Conservation (phyloP, 1,140 invertebrate species). For the Drosophila kepulauana region DNA sequence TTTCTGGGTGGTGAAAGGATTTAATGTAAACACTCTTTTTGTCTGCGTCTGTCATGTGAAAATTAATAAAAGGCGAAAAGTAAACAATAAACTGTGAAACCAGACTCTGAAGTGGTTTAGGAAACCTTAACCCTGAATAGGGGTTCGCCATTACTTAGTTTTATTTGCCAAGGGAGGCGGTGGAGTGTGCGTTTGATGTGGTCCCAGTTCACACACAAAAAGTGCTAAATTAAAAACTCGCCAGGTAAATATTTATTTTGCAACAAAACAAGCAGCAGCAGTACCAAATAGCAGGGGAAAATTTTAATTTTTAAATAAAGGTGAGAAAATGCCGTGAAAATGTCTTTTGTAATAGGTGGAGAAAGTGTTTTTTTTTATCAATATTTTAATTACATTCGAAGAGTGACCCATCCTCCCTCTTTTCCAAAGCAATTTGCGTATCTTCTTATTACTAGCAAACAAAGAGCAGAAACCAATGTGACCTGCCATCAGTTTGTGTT, state of each 20-base stretch:
- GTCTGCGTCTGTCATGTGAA: constrained; percentile 46
- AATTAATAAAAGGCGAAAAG: constrained; percentile 59
- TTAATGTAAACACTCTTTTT: not conserved
- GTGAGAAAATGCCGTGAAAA: not conserved
- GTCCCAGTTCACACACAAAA: constrained; percentile 40
- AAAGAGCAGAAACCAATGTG: not conserved
- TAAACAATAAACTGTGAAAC: constrained; percentile 51
- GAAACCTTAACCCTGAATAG: constrained; percentile 18
- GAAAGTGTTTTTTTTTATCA: constrained; percentile 7
- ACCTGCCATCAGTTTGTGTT: not conserved
- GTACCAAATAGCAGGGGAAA: not conserved
- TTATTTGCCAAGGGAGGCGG: constrained; percentile 2
- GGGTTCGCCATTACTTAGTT: constrained; percentile 23
- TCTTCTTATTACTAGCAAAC: not conserved
- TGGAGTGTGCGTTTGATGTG: constrained; percentile 54
- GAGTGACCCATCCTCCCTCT: not conserved
- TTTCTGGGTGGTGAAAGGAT: constrained; percentile 4
- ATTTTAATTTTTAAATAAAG: constrained; percentile 30
- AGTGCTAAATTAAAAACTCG: constrained; percentile 69
- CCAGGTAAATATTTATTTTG: constrained; percentile 64
- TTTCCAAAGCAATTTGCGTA: not conserved
- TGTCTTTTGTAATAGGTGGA: not conserved
- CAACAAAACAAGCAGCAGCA: constrained; percentile 30
- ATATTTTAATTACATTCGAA: constrained; percentile 6
- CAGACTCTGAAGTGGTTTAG: constrained; percentile 33